These are phyloP conservation scores for Gymnothorax reevesii DNA, from an alignment of 2,797 vertebrate genomes.

Conservation along the genomic window DNA sequence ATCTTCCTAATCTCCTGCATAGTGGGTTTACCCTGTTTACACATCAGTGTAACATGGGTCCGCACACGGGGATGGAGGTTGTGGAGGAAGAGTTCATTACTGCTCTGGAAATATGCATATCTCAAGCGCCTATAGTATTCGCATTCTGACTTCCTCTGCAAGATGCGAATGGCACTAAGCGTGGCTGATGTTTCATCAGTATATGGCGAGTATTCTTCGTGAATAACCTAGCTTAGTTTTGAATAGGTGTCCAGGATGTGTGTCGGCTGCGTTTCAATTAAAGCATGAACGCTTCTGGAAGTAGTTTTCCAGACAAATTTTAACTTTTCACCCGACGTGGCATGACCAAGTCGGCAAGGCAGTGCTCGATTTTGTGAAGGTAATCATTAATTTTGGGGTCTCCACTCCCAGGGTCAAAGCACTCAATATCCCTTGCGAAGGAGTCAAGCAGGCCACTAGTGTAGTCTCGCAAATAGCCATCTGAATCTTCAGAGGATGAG, in stretches of 20 bases:
- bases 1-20: no score
- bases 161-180: neutral
- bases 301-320: neutral
- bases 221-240: neutral
- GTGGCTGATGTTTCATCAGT: neutral
- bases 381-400: neutral
- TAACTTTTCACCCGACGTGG: neutral
- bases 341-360: neutral
- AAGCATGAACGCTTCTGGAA: neutral
- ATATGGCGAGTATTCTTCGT: neutral
- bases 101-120: no score
- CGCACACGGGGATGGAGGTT: no score
- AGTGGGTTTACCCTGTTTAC: no score
- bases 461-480: no score
- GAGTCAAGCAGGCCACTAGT: neutral
- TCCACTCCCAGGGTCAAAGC: neutral
- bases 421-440: neutral
- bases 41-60: no score
- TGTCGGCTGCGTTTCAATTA: neutral
- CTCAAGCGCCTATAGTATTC: no score
- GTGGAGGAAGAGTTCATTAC: no score
- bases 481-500: no score
- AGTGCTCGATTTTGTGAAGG: neutral
- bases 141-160: no score
- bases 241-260: neutral